Conservation (phyloP, 2,113 vertebrate species). For the Bubo blakistoni region DNA sequence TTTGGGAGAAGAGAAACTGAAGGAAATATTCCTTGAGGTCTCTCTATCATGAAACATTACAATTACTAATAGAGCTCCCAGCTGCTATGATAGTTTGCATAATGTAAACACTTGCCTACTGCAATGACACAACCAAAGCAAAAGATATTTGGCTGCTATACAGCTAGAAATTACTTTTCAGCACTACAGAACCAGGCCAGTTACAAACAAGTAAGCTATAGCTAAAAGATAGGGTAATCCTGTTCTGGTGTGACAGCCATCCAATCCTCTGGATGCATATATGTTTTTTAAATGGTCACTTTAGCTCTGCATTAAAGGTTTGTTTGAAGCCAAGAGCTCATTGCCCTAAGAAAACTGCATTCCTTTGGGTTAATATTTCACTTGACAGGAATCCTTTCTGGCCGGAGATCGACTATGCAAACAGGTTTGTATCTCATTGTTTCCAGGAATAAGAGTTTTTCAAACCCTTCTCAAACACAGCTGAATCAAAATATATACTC, state of each 20-base stretch:
- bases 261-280: not conserved
- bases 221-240: not conserved
- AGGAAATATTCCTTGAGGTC: not conserved
- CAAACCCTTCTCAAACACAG: slow-evolving; percentile 14
- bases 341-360: slow-evolving; percentile 39
- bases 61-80: not conserved
- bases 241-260: not conserved
- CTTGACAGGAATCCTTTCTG: slow-evolving; percentile 58
- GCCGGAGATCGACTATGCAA: slow-evolving; percentile 19
- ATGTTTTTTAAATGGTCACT: slow-evolving; percentile 44
- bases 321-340: slow-evolving; percentile 19
- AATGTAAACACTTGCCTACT: not conserved
- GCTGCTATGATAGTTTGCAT: not conserved
- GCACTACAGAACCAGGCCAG: not conserved
- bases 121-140: not conserved
- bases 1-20: not conserved
- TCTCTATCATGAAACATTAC: not conserved
- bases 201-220: not conserved
- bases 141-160: not conserved
- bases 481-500: not conserved
- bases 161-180: not conserved
- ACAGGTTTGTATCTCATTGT: slow-evolving; percentile 50
- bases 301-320: slow-evolving; percentile 19
- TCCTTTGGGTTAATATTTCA: slow-evolving; percentile 64
- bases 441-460: slow-evolving; percentile 22